Conservation (phyloP, 2,797 vertebrate species). For the Ctenopoma kingsleyae region DNA sequence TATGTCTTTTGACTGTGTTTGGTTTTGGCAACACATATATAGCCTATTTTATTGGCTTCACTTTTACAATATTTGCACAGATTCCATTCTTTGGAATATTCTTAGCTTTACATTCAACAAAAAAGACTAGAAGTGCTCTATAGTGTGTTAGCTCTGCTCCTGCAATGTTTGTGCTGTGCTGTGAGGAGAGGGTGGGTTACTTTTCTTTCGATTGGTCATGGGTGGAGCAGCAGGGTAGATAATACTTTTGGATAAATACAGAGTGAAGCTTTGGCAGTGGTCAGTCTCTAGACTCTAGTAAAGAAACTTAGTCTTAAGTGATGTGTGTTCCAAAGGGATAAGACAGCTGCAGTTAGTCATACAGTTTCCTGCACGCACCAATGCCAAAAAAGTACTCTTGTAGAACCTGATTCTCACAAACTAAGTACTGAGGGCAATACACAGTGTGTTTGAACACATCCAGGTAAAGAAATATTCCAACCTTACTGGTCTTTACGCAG, state of each 20-base stretch:
- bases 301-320: conserved; percentile 50
- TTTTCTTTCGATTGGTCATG: conserved; percentile 61
- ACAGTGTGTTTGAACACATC: conserved; percentile 3
- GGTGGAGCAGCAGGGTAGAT: conserved; percentile 62
- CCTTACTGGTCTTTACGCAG: background rate
- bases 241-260: conserved; percentile 59
- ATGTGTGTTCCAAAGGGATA: conserved; percentile 66
- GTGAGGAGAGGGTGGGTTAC: conserved; percentile 35
- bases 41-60: background rate
- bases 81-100: background rate
- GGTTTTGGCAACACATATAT: background rate
- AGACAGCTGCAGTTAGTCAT: conserved; percentile 31
- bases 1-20: no score
- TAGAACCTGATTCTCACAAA: background rate
- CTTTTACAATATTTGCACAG: background rate
- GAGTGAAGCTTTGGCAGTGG: conserved; percentile 73
- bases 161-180: background rate
- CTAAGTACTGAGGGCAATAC: background rate
- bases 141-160: background rate
- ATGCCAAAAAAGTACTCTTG: conserved; percentile 18
- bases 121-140: background rate
- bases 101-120: background rate
- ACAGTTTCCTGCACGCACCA: conserved; percentile 24
- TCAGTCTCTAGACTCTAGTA: conserved; percentile 56
- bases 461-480: background rate